Evolutionary conservation across 2,113 vertebrate species (phyloP).

Genomic region (Myxocyprinus asiaticus): DNA sequence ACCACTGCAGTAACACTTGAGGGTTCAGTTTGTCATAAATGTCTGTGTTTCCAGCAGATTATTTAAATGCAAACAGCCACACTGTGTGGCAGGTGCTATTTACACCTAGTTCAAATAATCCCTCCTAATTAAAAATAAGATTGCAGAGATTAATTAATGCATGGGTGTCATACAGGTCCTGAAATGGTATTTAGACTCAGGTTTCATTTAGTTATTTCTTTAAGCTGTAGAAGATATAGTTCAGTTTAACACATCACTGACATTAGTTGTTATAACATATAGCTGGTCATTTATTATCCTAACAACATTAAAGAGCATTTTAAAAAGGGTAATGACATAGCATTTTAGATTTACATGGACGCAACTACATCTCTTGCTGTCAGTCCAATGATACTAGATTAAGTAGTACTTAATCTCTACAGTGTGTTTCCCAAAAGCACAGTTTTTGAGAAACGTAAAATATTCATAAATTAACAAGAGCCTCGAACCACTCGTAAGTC

Average conservation of each 20-base stretch:
- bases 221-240: not conserved
- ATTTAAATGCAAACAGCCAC: too few relatives aligned
- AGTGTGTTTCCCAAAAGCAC: too few relatives aligned
- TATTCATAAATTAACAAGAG: too few relatives aligned
- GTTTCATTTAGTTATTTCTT: not conserved
- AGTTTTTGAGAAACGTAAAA: too few relatives aligned
- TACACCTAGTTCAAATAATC: too few relatives aligned
- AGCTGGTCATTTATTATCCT: conserved; percentile 3
- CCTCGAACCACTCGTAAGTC: too few relatives aligned
- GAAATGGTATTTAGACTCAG: conserved; percentile 13
- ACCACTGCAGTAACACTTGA: too few relatives aligned
- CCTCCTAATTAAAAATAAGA: not conserved
- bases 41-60: too few relatives aligned
- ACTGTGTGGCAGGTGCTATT: too few relatives aligned
- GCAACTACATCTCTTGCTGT: not conserved
- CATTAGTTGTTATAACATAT: not conserved
- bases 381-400: not conserved
- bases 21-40: too few relatives aligned
- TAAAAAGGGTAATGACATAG: not conserved
- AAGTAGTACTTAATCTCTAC: too few relatives aligned
- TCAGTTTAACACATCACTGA: not conserved
- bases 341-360: not conserved
- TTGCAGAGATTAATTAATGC: not conserved
- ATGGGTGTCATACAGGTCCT: not conserved
- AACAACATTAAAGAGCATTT: not conserved